Evolutionary conservation across 1,140 invertebrate genomes (phyloP).

Genomic region (Cataglyphis hispanica): DNA sequence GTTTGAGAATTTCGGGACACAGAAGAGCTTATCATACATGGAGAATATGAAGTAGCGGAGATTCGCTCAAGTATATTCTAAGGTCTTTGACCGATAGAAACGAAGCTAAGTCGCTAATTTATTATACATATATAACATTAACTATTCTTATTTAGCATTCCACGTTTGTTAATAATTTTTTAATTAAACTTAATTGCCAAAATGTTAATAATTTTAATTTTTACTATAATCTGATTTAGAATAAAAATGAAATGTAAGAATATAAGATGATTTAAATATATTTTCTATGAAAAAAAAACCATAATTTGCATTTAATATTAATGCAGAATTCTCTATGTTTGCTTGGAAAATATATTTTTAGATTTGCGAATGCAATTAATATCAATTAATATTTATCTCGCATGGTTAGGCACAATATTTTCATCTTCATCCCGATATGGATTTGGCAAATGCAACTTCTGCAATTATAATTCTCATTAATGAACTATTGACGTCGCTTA

Average conservation of each 20-base stretch:
- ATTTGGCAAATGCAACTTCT: conserved; percentile 55
- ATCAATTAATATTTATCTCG: conserved; percentile 29
- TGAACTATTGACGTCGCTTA: conserved; percentile 12
- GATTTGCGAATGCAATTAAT: neutral
- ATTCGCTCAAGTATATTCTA: neutral
- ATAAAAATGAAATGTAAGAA: neutral
- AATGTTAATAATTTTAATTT: neutral
- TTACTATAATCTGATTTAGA: neutral
- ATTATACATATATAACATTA: no score
- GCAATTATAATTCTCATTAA: conserved; percentile 62
- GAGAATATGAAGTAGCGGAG: conserved; percentile 34
- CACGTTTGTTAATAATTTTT: no score
- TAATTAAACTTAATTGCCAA: no score
- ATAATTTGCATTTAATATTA: neutral
- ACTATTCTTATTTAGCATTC: no score
- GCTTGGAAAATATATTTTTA: neutral
- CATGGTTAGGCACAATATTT: conserved; percentile 4
- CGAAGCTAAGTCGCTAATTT: neutral
- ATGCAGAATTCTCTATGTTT: neutral
- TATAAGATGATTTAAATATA: neutral
- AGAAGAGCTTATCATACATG: conserved; percentile 34
- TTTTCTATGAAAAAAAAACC: neutral
- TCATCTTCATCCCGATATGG: conserved; percentile 30
- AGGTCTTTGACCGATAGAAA: conserved; percentile 5
- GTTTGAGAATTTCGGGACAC: conserved; percentile 26